Base-by-base conservation (phyloP, 2,113 vertebrate species). In the Chlorodrepanis virens region DNA sequence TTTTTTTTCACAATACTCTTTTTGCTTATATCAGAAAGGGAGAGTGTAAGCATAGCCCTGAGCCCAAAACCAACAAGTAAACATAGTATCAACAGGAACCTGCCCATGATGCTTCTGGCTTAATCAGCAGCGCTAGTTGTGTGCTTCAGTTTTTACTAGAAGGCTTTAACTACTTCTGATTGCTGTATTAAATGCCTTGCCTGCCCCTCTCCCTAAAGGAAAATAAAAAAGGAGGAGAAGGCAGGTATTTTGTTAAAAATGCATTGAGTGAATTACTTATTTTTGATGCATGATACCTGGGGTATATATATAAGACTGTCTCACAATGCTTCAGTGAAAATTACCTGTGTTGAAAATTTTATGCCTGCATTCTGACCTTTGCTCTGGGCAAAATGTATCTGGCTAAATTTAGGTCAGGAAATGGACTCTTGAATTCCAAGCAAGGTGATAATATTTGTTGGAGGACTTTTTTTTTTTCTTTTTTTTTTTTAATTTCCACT, bases 401-500 rank as follows among this genome's bases (percentile, higher is more conserved):
- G 14, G 10, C n/a, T 94, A 87, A 78, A 92, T 85, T 96, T 87
- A 94, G 61, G 74, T 68, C 24, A 81, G 94, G 35, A 27, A 77
- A 87, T 64, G 28, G 7, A 17, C 21, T 82, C 19, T 89, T 69
- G 52, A 76, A 75, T 37, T 67, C 35, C 8, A 85, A 68, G 24
- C 21, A 83, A 89, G 14, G 54, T 94, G 56, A 59, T 87, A 90
- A 45, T 54, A 47, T 83, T 94, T 67, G 33, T 25, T 84, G 50
- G 15, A 75, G 68, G 9, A 67, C 15, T 44, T 44, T 14, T 44
- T 44, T 44, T 44, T 18, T 7, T 15, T 16, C 7, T n/a, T 28
- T 52, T 53, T 53, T 53, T 87, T 90, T 85, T 93, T 25, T 25
- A n/a, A 6, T 83, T 88, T 87, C 23, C 40, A 61, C 16, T 69